Evolutionary conservation across 2,797 vertebrate species (phyloP), one percentile per base, ranked within the genome.

Genomic region (Chloroceryle inda): DNA sequence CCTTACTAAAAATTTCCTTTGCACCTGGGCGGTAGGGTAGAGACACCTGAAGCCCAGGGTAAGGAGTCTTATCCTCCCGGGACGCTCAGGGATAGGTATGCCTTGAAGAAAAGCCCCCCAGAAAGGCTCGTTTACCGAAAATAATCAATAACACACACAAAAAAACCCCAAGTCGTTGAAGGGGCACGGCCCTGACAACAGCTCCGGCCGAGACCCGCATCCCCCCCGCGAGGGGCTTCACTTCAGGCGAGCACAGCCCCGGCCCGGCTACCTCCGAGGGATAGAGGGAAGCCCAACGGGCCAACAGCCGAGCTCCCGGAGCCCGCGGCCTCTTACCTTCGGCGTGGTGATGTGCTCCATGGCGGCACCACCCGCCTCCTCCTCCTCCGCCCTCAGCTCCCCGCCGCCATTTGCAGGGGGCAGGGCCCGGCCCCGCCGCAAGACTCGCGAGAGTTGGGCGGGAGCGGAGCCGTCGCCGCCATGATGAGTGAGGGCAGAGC

Each of bases 261-360:
- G 1, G 8, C 20, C 21, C 47, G 6, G 12, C 23, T 6, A 12
- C 19, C 23, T 31, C 18, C 23, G 1, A 6, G 4, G 12, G 13
- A 2, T 8, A 15, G 24, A 5, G 49, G 14, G 13, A 50, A 18
- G 10, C 10, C 44, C 52, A 20, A 7, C 5, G 6, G 10, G 7
- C 11, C 7, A 7, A 4, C 5, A 5, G 4, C 26, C 0, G 4
- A 50, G 4, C 26, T 3, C 10, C 31, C 7, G 12, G 4, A 11
- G 13, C 31, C 9, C 45, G 17, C 47, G 0, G 37, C 49, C 35
- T 6, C 45, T 93, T 97, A 98, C 98, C 98, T 98, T 98, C 1
- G 98, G 98, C 31, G 98, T 98, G 19, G 95, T 97, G 88, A 98
- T 98, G 79, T 98, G 93, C 78, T 98, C 98, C 98, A 98, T 98